Conservation (phyloP, 2,888 invertebrate genomes). For the Epistrophe grossulariae region DNA sequence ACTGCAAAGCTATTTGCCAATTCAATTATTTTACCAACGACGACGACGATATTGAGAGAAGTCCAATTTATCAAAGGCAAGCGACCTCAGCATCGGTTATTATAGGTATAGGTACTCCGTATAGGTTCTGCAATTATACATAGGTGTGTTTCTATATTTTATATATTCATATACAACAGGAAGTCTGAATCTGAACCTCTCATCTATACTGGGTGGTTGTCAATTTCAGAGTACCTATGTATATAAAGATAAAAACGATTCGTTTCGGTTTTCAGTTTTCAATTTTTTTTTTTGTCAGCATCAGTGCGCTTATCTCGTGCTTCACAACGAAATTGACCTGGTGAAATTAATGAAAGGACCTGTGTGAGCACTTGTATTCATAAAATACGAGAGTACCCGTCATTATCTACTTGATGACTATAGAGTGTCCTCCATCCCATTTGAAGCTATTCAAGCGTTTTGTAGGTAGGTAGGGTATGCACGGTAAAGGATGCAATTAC, state of each 20-base stretch:
- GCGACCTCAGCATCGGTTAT: background rate
- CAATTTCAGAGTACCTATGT: slow-evolving; percentile 59
- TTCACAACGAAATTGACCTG: slow-evolving; percentile 52
- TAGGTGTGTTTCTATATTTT: background rate
- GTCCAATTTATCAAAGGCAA: slow-evolving; percentile 68
- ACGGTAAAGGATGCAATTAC: slow-evolving; percentile 55
- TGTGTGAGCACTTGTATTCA: slow-evolving; percentile 67
- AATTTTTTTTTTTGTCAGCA: slow-evolving; percentile 16
- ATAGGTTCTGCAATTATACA: background rate
- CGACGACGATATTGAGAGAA: slow-evolving; percentile 49
- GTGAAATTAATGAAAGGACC: slow-evolving; percentile 63
- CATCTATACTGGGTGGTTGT: slow-evolving; percentile 46
- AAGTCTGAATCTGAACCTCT: slow-evolving; percentile 7
- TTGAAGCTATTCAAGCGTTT: slow-evolving; percentile 59
- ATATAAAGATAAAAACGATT: slow-evolving; percentile 46
- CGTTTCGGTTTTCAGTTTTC: slow-evolving; percentile 31
- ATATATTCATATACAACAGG: background rate
- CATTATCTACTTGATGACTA: slow-evolving; percentile 52
- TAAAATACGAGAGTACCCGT: slow-evolving; percentile 59
- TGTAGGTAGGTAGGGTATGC: slow-evolving; percentile 7
- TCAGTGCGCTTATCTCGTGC: slow-evolving; percentile 32
- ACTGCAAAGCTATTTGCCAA: slow-evolving; percentile 70
- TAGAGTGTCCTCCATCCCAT: slow-evolving; percentile 51
- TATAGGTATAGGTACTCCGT: background rate
- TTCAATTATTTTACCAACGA: slow-evolving; percentile 67